phyloP scores from a whole-genome alignment of 1,140 invertebrate species.

The Ceratosolen solmsi region DNA sequence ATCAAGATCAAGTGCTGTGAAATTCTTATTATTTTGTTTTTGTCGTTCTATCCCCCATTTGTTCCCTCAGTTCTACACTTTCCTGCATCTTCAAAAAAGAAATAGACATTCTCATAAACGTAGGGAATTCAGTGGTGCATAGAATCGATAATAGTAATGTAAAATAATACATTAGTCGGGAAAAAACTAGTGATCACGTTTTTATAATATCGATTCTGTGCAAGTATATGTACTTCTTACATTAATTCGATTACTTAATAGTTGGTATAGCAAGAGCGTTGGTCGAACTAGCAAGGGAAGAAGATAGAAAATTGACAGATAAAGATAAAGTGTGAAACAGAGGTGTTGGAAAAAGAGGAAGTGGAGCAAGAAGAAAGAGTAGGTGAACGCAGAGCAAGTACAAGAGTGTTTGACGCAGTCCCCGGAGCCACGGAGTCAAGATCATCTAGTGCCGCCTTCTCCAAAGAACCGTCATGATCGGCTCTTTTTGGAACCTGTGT shows the following conservation, averaged over 20 bases:
- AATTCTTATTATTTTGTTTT: not conserved
- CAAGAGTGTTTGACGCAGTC: slow-evolving; percentile 15
- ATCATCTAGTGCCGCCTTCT: not conserved
- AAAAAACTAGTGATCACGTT: not conserved
- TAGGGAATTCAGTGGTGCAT: not conserved
- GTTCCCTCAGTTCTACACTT: not conserved
- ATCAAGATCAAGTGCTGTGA: not conserved
- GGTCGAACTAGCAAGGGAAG: not conserved
- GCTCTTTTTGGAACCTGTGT: slow-evolving; percentile 94
- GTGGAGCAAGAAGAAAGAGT: not conserved
- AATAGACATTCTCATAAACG: not conserved
- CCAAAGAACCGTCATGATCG: slow-evolving; percentile 79
- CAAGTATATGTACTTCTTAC: not conserved
- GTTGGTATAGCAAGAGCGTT: not conserved
- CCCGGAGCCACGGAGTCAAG: slow-evolving; percentile 42
- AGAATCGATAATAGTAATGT: not conserved
- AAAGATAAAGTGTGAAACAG: not conserved
- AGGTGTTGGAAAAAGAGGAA: slow-evolving; percentile 8
- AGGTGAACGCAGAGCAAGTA: not conserved
- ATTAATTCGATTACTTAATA: slow-evolving; percentile 18
- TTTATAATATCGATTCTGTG: slow-evolving; percentile 19
- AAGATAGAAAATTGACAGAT: not conserved
- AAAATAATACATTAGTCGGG: not conserved
- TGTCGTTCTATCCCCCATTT: not conserved
- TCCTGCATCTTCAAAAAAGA: too few species aligned